A percentile compares a stretch with the other conserved stretches of the same genome.
Evolutionary conservation across 1,140 invertebrate genomes (phyloP).

Genomic region (Mycetomoellerius zeteki): DNA sequence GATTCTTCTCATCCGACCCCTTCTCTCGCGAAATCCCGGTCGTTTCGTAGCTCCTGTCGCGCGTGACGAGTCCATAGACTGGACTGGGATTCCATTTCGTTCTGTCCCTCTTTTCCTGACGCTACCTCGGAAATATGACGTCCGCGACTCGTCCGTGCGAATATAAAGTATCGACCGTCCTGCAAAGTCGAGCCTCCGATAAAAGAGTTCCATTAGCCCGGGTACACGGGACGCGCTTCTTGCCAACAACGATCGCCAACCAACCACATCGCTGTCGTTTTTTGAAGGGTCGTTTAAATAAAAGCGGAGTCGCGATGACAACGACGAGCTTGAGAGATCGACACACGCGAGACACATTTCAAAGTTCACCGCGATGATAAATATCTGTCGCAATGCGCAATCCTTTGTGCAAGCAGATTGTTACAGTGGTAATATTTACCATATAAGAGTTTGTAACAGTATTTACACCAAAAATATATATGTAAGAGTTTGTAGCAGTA

Average conservation of each 20-base stretch:
- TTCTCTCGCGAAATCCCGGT: slow-evolving; percentile 63
- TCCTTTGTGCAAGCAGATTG: slow-evolving; percentile 30
- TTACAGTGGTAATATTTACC: slow-evolving; percentile 25
- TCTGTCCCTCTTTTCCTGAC: slow-evolving; percentile 48
- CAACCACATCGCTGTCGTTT: slow-evolving; percentile 20
- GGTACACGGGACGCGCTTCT: slow-evolving; percentile 8
- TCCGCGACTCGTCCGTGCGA: slow-evolving; percentile 17
- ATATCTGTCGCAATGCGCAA: slow-evolving; percentile 41
- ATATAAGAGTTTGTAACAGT: slow-evolving; percentile 15
- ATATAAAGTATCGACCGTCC: slow-evolving; percentile 67
- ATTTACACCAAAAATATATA: neutral
- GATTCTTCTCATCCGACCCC: slow-evolving; percentile 56
- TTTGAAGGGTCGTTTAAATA: slow-evolving; percentile 49
- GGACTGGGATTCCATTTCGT: slow-evolving; percentile 71
- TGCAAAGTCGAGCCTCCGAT: slow-evolving; percentile 5
- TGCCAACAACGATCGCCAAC: slow-evolving; percentile 40
- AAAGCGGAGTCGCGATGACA: slow-evolving; percentile 35
- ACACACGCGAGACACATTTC: slow-evolving; percentile 43
- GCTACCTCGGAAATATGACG: slow-evolving; percentile 64
- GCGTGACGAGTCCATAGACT: slow-evolving; percentile 70
- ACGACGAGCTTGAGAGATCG: slow-evolving; percentile 45
- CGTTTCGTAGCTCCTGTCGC: slow-evolving; percentile 71
- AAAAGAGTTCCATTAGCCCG: slow-evolving; percentile 61
- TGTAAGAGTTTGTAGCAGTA: slow-evolving; percentile 16
- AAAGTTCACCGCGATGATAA: slow-evolving; percentile 48